A percentile compares a stretch with the other conserved stretches of the same genome.
These are phyloP conservation scores for Drosophila grimshawi DNA, from an alignment of 1,140 invertebrate genomes.

Conservation along the genomic window DNA sequence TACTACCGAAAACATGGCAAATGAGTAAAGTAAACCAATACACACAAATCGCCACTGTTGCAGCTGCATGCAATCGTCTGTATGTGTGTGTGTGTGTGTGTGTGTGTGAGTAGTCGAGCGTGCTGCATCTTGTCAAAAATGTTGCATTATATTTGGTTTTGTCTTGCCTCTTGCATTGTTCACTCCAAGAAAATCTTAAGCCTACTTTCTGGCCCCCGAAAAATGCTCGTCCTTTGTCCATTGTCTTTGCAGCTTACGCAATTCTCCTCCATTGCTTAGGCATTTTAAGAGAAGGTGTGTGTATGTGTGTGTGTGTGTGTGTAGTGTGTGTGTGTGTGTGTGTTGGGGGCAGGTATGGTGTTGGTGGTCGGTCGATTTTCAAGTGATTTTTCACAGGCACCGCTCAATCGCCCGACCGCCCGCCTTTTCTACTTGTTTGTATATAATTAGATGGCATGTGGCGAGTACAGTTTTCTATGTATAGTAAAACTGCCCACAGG, in stretches of 20 bases:
- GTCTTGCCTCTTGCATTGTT: slow-evolving; percentile 66
- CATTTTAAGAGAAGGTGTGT: slow-evolving; percentile 6
- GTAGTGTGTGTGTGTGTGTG: slow-evolving; percentile 11
- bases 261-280: slow-evolving; percentile 69
- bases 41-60: slow-evolving; percentile 34
- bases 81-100: slow-evolving; percentile 20
- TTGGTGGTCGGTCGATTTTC: slow-evolving; percentile 50
- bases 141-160: slow-evolving; percentile 75
- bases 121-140: slow-evolving; percentile 79
- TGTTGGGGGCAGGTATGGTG: slow-evolving; percentile 2
- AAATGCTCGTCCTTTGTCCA: slow-evolving; percentile 12
- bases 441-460: slow-evolving; percentile 73
- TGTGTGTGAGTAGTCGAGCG: slow-evolving; percentile 41
- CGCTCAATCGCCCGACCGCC: slow-evolving; percentile 13
- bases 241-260: slow-evolving; percentile 64
- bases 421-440: slow-evolving; percentile 58
- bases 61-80: slow-evolving; percentile 31
- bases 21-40: slow-evolving; percentile 77
- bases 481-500: slow-evolving; percentile 57
- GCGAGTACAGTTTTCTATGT: slow-evolving; percentile 75
- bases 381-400: slow-evolving; percentile 70
- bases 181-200: slow-evolving; percentile 78
- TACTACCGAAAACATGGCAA: slow-evolving; percentile 80
- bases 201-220: slow-evolving; percentile 45
- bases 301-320: slow-evolving; percentile 2